Evolutionary conservation across 2,113 vertebrate species (phyloP), one percentile per base, ranked within the genome.

Genomic region (Pygoscelis antarcticus): DNA sequence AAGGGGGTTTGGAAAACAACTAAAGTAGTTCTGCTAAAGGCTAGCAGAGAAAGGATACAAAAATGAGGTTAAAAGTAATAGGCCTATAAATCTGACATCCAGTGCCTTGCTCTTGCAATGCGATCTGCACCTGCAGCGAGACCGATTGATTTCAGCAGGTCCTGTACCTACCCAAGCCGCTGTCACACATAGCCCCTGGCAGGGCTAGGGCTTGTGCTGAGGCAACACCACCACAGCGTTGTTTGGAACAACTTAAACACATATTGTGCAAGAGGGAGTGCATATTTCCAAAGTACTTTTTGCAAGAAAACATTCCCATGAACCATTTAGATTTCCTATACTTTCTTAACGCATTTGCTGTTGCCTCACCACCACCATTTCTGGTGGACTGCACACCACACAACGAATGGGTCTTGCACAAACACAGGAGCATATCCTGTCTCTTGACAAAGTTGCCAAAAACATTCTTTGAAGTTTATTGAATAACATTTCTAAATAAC

Each of bases 61-160:
- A 94, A 91, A 95, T 78, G 84, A 95, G 87, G 55, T 75, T 68
- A 82, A 47, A 86, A 90, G 71, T 86, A 96, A 97, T 96, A 83
- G 96, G 55, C 52, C 91, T 55, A 95, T 96, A 97, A 97, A 97
- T 96, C 93, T 94, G 93, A 88, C 87, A 93, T 58, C 18, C 87
- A 32, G 47, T 55, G 75, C 91, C 89, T 54, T 62, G 71, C 82
- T 90, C 91, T 38, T 88, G 85, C 91, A 89, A 87, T 70, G 62
- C 1, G 40, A 89, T 94, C 77, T 83, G 76, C 40, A 79, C 65
- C 92, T 26, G 49, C 81, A 80, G 49, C 2, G 1, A 88, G 42
- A 55, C 58, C 42, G 0, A 95, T 62, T 88, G 95, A 93, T 96
- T 84, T 60, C 79, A 90, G 75, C 76, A 77, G 32, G 75, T 25